phyloP scores from a whole-genome alignment of 2,113 vertebrate genomes.

The Sarotherodon lohbergeri region DNA sequence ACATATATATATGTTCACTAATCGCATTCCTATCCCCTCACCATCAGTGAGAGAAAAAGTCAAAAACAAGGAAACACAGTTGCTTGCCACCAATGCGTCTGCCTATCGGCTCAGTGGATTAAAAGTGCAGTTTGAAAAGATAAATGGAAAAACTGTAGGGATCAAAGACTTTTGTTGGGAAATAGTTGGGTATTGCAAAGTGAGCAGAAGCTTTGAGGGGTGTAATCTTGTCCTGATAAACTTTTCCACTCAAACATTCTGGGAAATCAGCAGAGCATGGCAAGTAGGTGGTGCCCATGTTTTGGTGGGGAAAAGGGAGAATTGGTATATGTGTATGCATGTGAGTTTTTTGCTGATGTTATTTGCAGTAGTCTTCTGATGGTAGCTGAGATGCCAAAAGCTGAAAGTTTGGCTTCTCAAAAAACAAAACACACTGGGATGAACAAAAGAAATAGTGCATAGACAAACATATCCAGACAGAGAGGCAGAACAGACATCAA shows the following conservation, averaged over 20 bases:
- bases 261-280: constrained; percentile 48
- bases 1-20: constrained; percentile 6
- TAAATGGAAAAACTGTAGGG: constrained; percentile 2
- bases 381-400: constrained; percentile 3
- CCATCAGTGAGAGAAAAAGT: not conserved
- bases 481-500: not conserved
- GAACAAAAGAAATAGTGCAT: not conserved
- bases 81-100: not conserved
- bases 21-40: constrained; percentile 2
- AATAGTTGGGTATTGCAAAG: not conserved
- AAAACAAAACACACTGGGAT: not conserved
- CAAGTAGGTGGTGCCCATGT: constrained; percentile 30
- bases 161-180: not conserved
- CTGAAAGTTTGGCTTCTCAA: constrained; percentile 9
- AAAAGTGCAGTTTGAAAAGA: constrained; percentile 12
- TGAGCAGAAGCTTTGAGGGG: constrained; percentile 13
- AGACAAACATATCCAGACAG: not conserved
- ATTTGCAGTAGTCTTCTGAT: constrained; percentile 25
- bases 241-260: constrained; percentile 60
- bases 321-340: not conserved
- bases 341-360: not conserved
- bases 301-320: constrained; percentile 1
- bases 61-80: not conserved
- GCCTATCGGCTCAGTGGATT: not conserved
- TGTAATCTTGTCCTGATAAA: constrained; percentile 55